Base-by-base conservation (phyloP, 2,888 invertebrate genomes). In the Merodon equestris region DNA sequence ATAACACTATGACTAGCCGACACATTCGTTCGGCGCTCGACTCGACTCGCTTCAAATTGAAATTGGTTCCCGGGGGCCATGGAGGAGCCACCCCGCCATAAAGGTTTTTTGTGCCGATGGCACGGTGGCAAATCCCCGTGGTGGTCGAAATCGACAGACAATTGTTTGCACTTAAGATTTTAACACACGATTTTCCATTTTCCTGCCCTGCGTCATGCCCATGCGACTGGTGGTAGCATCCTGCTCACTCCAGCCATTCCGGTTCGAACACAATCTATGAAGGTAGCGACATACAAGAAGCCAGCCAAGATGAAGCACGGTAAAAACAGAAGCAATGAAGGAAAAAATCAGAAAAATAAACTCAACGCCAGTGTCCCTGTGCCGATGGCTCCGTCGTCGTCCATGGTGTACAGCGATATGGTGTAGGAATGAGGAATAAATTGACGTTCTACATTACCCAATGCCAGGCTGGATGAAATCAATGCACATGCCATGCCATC, bases 91-190 rank as follows among this genome's bases (percentile, higher is more conserved):
- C 73, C 79, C 68, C 74, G 58, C 60, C 19, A 54, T 36, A 40
- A 58, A 54, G 53, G 54, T 40, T 44, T 57, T 64, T 73, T 75
- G 66, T 70, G 61, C 66, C 83, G 86, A 85, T 86, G 84, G 87
- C 86, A 27, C 27, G 27, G 27, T 27, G 27, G 27, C 27, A 27
- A 85, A 85, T 86, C 84, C 85, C 84, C 84, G 82, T 84, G 86
- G 85, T 85, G 85, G 84, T 85, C 86, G 85, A 87, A 86, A 86
- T 86, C 86, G 85, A 86, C 85, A 85, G 86, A 87, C 87, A 87
- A 87, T 88, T 88, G 88, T 88, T 88, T 88, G 88, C 88, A 88
- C 88, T 88, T 88, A 88, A 88, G 87, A 88, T 88, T 88, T 88
- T 88, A 88, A 88, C 88, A 88, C 87, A 87, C 87, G 88, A 88